Evolutionary conservation across 2,888 invertebrate genomes (phyloP), one percentile per base, ranked within the genome.

Genomic region (Lasioglossum pauxillum): DNA sequence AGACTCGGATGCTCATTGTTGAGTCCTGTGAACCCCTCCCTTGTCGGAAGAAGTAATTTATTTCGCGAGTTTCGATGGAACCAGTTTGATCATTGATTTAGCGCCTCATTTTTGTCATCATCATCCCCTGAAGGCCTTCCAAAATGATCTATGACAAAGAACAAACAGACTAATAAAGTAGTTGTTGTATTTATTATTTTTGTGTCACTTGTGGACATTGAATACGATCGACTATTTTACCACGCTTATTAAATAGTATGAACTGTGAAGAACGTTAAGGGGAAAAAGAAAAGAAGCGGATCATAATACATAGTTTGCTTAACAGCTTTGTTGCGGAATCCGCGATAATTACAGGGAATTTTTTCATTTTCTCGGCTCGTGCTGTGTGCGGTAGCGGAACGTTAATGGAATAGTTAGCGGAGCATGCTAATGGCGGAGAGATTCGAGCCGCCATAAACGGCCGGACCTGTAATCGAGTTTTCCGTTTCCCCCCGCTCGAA

Each of bases 401-500:
- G 44, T 3, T 75, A 83, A 83, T 75, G 83, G 64, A 76, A 76
- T 44, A 49, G 76, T 73, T 75, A 72, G 60, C 38, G 14, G 49
- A 38, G 16, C 27, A 71, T 27, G 74, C 27, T 75, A 72, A 67
- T 67, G 14, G n/a, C 19, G 41, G 19, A 23, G 64, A 67, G 69
- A 38, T 75, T 75, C 27, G n/a, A 27, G 31, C n/a, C 64, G 67
- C 77, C 27, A 73, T 75, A 76, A 80, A 69, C 76, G 76, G 53
- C 64, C 27, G n/a, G 12, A 41, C 8, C 12, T 23, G n/a, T 78
- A 81, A 85, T 78, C 67, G 75, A 75, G 78, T 81, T 79, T 49
- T 60, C 75, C 67, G 31, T 73, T 85, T 46, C 41, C 85, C 35
- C 14, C 10, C 71, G 57, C 72, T 60, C 67, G 67, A 85, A 78